Percentiles rank a stretch among this genome's conserved stretches.
phyloP scores from a whole-genome alignment of 2,797 vertebrate species.

The Mionectes olivaceus region DNA sequence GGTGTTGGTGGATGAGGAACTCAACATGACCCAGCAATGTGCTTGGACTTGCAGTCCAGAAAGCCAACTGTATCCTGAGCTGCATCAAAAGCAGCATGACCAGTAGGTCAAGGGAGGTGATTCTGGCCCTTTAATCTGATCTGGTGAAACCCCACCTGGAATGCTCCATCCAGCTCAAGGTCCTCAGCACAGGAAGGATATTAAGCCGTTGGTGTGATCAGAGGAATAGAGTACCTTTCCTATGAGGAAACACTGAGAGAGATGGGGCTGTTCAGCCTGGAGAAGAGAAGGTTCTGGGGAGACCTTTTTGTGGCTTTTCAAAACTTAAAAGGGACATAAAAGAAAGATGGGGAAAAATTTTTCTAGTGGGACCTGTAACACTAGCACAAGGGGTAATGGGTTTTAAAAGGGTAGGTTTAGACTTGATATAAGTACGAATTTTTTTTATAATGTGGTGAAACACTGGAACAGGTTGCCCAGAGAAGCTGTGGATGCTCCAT shows the following conservation, averaged over 20 bases:
- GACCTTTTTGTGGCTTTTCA: not conserved
- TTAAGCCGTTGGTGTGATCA: no score
- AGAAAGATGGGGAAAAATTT: not conserved
- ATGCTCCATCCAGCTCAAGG: not conserved
- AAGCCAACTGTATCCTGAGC: no score
- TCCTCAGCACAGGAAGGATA: no score
- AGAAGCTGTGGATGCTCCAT: no score
- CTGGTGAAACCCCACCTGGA: no score
- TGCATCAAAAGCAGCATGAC: no score
- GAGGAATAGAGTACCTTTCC: not conserved
- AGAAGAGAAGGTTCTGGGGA: not conserved
- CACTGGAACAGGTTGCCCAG: not conserved
- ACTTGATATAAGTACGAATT: no score
- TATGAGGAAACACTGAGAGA: not conserved
- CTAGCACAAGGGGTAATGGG: not conserved
- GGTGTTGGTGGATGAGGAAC: not conserved
- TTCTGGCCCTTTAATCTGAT: no score
- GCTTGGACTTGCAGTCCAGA: no score
- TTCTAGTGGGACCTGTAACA: not conserved
- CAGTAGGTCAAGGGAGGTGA: no score
- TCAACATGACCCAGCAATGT: rapidly evolving
- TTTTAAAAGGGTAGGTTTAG: not conserved
- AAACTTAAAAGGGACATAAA: not conserved
- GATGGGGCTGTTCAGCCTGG: not conserved
- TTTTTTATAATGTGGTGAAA: not conserved